Evolutionary conservation across 1,140 invertebrate genomes (phyloP).

Genomic region (Ctenoplectra terminalis): DNA sequence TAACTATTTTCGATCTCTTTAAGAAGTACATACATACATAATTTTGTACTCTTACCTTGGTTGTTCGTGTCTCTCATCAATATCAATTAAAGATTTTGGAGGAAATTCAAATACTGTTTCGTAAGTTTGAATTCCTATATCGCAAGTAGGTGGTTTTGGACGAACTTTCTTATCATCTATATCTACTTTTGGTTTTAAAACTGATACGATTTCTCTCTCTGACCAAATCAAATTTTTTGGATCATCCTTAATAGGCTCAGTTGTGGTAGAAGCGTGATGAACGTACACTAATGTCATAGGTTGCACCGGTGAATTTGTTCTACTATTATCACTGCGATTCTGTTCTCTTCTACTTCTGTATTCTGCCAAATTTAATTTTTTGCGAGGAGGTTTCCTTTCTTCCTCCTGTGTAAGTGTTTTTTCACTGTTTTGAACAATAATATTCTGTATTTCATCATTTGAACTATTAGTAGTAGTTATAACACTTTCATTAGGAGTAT

Average conservation of each 20-base stretch:
- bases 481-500: conserved; percentile 65
- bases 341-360: conserved; percentile 81
- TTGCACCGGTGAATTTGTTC: conserved; percentile 70
- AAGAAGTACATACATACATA: not conserved
- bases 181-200: conserved; percentile 70
- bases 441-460: conserved; percentile 69
- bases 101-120: conserved; percentile 72
- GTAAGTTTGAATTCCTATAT: conserved; percentile 68
- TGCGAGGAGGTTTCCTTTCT: conserved; percentile 72
- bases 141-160: conserved; percentile 59
- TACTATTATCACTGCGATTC: conserved; percentile 69
- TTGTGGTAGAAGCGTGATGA: conserved; percentile 74
- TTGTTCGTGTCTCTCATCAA: conserved; percentile 21
- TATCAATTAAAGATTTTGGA: conserved; percentile 19
- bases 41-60: conserved; percentile 33
- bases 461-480: conserved; percentile 69
- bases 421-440: conserved; percentile 64
- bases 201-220: conserved; percentile 74
- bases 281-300: conserved; percentile 72
- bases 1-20: no score
- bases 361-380: conserved; percentile 82
- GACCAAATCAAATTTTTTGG: conserved; percentile 68
- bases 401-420: conserved; percentile 52
- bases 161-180: conserved; percentile 70
- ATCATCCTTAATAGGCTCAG: conserved; percentile 69